Conservation (phyloP, 2,888 invertebrate genomes). For the Trichopria drosophilae region DNA sequence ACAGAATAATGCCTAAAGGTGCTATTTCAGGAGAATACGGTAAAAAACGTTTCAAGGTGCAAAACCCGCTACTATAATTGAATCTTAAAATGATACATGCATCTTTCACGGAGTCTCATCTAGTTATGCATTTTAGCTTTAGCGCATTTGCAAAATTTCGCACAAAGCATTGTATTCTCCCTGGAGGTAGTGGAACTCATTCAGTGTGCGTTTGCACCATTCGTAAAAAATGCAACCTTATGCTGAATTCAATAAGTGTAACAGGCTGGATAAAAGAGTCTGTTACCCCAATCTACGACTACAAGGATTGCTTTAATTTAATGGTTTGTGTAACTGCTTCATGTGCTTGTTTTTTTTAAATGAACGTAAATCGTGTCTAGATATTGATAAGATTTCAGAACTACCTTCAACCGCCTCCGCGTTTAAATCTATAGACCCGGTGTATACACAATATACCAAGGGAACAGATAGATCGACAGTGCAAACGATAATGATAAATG, state of each 20-base stretch:
- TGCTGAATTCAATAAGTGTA: conserved; percentile 3
- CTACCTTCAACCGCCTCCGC: neutral
- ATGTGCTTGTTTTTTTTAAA: conserved; percentile 1
- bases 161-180: conserved; percentile 1
- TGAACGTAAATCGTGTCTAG: neutral
- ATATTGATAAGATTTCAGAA: neutral
- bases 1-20: neutral
- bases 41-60: neutral
- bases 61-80: conserved; percentile 6
- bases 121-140: neutral
- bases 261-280: neutral
- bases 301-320: conserved; percentile 11
- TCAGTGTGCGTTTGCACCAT: conserved; percentile 6
- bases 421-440: neutral
- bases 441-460: neutral
- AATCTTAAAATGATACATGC: conserved; percentile 18
- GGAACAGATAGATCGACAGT: neutral
- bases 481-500: neutral
- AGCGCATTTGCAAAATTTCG: conserved; percentile 4
- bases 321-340: conserved; percentile 1
- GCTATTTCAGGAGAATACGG: neutral
- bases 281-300: conserved; percentile 3
- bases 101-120: conserved; percentile 5
- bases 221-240: conserved; percentile 1
- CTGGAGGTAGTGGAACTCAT: conserved; percentile 1